These are phyloP conservation scores for Chaetodon trifascialis DNA, from an alignment of 2,113 vertebrate genomes.

Conservation along the genomic window DNA sequence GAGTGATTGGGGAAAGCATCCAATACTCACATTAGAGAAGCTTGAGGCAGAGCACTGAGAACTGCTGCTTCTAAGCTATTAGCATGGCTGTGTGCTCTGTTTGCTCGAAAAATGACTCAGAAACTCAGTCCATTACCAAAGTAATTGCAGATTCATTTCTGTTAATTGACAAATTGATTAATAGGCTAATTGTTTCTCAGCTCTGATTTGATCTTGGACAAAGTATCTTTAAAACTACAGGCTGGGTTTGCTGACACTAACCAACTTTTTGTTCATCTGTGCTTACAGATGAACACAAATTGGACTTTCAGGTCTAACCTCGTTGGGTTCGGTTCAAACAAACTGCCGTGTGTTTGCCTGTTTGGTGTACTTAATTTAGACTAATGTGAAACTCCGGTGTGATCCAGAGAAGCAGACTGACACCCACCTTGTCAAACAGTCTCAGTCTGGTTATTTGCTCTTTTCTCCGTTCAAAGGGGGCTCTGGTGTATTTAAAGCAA, in stretches of 20 bases:
- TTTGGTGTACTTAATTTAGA: neutral
- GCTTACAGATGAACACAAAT: no score
- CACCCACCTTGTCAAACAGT: neutral
- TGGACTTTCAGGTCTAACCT: no score
- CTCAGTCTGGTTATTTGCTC: neutral
- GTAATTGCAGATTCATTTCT: neutral
- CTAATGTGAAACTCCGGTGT: neutral
- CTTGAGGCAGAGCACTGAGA: neutral
- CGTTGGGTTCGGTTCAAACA: neutral
- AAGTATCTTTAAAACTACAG: no score
- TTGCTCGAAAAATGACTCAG: neutral
- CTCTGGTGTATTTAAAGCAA: neutral
- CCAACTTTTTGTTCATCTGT: no score
- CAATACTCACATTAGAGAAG: neutral
- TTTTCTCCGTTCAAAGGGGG: neutral
- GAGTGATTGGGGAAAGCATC: conserved; percentile 72
- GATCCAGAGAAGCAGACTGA: neutral
- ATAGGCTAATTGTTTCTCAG: neutral
- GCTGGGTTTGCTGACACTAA: no score
- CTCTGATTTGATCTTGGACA: neutral
- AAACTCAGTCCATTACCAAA: neutral
- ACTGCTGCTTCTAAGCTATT: neutral
- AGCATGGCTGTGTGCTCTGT: neutral
- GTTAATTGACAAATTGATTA: no score
- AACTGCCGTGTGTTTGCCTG: neutral